These are phyloP conservation scores for Bombyx mandarina DNA, from an alignment of 1,140 invertebrate genomes.

Conservation along the genomic window DNA sequence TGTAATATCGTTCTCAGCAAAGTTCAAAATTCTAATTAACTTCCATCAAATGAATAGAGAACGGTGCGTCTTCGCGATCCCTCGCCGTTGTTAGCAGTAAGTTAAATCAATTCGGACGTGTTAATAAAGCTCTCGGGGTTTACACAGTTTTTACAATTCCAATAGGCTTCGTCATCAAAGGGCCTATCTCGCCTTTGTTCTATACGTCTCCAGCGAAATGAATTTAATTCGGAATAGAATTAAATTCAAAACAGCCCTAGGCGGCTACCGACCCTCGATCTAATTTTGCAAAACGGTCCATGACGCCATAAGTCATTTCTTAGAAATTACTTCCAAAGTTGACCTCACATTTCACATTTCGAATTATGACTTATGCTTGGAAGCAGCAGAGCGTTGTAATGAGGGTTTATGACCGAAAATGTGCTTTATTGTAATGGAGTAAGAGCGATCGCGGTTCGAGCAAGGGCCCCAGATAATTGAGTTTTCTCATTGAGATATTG, in stretches of 20 bases:
- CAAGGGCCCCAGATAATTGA: slow-evolving; percentile 5
- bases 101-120: no score
- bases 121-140: no score
- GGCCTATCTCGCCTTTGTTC: neutral
- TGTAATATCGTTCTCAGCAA: no score
- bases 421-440: slow-evolving; percentile 8
- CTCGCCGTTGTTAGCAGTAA: no score
- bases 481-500: slow-evolving; percentile 6
- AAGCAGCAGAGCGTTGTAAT: slow-evolving; percentile 12
- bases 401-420: slow-evolving; percentile 9
- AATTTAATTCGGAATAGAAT: slow-evolving; percentile 3
- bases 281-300: slow-evolving; percentile 9
- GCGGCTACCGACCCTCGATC: slow-evolving; percentile 8
- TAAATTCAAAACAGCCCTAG: slow-evolving; percentile 4
- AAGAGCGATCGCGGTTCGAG: slow-evolving; percentile 2
- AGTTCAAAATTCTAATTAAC: no score
- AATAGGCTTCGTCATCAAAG: neutral
- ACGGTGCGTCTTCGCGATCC: no score
- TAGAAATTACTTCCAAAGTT: slow-evolving; percentile 20
- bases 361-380: slow-evolving; percentile 17
- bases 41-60: no score
- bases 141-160: no score
- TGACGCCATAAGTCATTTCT: slow-evolving; percentile 17
- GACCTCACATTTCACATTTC: slow-evolving; percentile 13
- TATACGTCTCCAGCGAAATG: slow-evolving; percentile 1